These are phyloP conservation scores for Catagonus wagneri DNA, from an alignment of 2,113 vertebrate genomes.

Conservation along the genomic window DNA sequence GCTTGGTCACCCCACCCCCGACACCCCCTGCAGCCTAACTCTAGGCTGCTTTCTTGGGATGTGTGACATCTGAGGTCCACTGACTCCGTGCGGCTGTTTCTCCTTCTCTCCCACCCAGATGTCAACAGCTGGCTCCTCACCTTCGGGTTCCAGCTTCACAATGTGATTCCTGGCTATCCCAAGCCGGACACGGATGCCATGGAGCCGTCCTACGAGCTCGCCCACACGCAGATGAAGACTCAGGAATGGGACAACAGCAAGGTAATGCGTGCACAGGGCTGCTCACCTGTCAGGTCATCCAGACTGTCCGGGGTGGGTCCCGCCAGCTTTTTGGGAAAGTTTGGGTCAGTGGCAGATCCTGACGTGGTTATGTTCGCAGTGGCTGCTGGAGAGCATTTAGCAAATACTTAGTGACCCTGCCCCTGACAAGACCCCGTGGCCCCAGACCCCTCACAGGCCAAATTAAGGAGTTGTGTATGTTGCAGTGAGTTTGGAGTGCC, in stretches of 20 bases:
- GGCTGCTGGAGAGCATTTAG: neutral
- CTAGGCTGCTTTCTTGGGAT: neutral
- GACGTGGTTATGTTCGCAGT: neutral
- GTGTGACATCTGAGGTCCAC: neutral
- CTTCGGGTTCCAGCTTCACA: constrained; percentile 98
- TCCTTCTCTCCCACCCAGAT: constrained; percentile 89
- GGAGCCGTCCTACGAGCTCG: constrained; percentile 97
- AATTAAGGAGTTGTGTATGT: neutral
- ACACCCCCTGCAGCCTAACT: neutral
- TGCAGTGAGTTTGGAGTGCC: neutral
- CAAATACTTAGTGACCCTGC: neutral
- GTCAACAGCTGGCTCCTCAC: constrained; percentile 99
- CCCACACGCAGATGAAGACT: constrained; percentile 96
- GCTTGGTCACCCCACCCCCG: neutral
- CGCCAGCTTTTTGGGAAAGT: neutral
- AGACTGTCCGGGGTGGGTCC: neutral
- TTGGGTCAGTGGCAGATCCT: neutral
- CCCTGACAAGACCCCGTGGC: neutral
- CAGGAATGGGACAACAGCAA: constrained; percentile 99
- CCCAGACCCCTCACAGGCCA: neutral
- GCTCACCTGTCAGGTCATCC: neutral
- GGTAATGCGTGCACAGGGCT: constrained; percentile 85
- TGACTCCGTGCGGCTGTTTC: constrained; percentile 11
- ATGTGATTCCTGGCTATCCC: constrained; percentile 97
- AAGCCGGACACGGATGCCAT: constrained; percentile 94